These are phyloP conservation scores for Platygyra sinensis DNA, from an alignment of 64 coral and sea anemone genomes.

Conservation along the genomic window DNA sequence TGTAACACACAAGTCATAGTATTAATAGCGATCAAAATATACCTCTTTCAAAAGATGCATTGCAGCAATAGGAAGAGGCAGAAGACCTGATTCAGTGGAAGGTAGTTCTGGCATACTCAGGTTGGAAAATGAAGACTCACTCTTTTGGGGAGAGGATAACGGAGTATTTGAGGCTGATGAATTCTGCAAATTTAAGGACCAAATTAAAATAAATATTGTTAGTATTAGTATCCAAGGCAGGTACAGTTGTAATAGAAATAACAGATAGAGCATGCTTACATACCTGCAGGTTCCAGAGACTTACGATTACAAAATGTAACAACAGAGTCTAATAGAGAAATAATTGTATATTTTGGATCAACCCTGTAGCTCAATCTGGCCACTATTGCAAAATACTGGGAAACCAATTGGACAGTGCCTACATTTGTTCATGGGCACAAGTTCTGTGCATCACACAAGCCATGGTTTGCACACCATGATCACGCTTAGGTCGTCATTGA, in stretches of 20 bases:
- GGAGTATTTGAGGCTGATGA: neutral
- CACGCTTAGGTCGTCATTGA: too few species aligned
- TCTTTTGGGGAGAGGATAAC: constrained; percentile 27
- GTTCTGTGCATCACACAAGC: too few species aligned
- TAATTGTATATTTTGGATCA: too few species aligned
- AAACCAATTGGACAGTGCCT: too few species aligned
- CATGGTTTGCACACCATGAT: too few species aligned
- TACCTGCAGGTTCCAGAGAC: neutral
- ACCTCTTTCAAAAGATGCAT: constrained; percentile 27
- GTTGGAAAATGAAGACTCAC: neutral
- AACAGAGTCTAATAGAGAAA: too few species aligned
- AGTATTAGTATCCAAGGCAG: neutral
- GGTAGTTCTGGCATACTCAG: neutral
- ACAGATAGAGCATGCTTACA: neutral
- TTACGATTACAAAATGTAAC: too few species aligned
- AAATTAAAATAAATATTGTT: too few species aligned
- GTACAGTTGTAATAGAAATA: neutral
- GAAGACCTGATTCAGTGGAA: constrained; percentile 1
- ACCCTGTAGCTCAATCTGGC: too few species aligned
- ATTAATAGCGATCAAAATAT: neutral
- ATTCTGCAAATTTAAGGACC: neutral
- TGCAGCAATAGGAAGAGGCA: constrained; percentile 18
- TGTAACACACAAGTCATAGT: too few species aligned
- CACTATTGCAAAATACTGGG: too few species aligned
- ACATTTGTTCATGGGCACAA: too few species aligned